Conservation (phyloP, 2,797 vertebrate genomes). For the Lepus oiostolus region DNA sequence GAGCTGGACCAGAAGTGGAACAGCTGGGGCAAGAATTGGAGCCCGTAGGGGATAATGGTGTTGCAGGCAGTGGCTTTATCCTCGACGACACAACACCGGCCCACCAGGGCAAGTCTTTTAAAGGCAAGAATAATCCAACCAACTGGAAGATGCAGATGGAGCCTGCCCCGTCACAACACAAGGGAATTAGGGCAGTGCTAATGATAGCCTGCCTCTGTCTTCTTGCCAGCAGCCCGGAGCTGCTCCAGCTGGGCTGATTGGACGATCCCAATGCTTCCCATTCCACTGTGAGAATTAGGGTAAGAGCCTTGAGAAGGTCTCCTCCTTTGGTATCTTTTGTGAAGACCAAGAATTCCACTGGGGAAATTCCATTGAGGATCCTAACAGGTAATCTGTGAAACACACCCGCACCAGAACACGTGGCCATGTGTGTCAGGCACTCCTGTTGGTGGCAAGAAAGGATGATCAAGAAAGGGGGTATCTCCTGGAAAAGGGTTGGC, state of each 20-base stretch:
- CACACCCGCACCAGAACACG: not conserved
- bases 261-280: not conserved
- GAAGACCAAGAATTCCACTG: not conserved
- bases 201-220: not conserved
- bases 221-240: not conserved
- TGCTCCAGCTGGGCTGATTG: not conserved
- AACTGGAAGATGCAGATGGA: constrained; percentile 71
- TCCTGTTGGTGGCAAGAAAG: not conserved
- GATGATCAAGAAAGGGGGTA: not conserved
- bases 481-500: not conserved
- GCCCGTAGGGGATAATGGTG: too few species aligned
- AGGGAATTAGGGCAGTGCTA: constrained; percentile 57
- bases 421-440: not conserved
- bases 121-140: constrained; percentile 74
- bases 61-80: too few species aligned
- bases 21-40: too few species aligned
- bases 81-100: too few species aligned
- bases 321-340: not conserved
- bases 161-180: constrained; percentile 56
- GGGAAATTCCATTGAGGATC: not conserved
- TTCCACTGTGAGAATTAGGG: not conserved
- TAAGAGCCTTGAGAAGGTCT: not conserved
- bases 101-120: constrained; percentile 1
- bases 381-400: not conserved
- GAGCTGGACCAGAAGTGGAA: too few species aligned